A percentile compares a stretch with the other conserved stretches of the same genome.
Evolutionary conservation across 2,888 invertebrate genomes (phyloP).

Genomic region (Scaptomyza parva): DNA sequence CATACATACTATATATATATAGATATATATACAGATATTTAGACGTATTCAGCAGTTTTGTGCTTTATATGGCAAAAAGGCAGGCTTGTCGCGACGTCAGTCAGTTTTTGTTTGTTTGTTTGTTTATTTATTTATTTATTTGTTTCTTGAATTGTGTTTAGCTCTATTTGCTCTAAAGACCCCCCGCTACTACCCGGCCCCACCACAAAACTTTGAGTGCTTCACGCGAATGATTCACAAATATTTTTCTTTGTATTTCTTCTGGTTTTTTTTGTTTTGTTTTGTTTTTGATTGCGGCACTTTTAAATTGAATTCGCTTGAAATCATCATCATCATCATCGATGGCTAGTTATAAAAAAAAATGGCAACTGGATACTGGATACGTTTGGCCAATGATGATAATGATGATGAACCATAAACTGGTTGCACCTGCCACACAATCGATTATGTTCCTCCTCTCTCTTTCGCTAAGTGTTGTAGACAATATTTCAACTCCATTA

Average conservation of each 20-base stretch:
- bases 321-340: slow-evolving; percentile 28
- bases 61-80: slow-evolving; percentile 62
- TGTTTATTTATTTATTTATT: slow-evolving; percentile 47
- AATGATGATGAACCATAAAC: slow-evolving; percentile 49
- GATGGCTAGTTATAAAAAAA: slow-evolving; percentile 8
- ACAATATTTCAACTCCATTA: slow-evolving; percentile 63
- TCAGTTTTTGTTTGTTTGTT: slow-evolving; percentile 8
- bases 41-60: slow-evolving; percentile 57
- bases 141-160: slow-evolving; percentile 49
- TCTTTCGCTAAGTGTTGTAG: slow-evolving; percentile 27
- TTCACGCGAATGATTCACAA: slow-evolving; percentile 51
- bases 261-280: too few species aligned
- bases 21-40: slow-evolving; percentile 10
- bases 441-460: slow-evolving; percentile 32
- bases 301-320: slow-evolving; percentile 44
- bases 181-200: too few species aligned
- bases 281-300: slow-evolving; percentile 42
- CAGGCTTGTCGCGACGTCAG: slow-evolving; percentile 52
- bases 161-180: slow-evolving; percentile 71
- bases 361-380: slow-evolving; percentile 47
- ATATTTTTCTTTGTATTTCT: slow-evolving; percentile 36
- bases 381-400: slow-evolving; percentile 6
- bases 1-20: too few species aligned
- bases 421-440: slow-evolving; percentile 57
- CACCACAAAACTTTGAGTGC: slow-evolving; percentile 42